Percentiles rank a stretch among this genome's conserved stretches.
Conservation (phyloP, 53 echinoderm and acorn worm species). For the Crossaster papposus region DNA sequence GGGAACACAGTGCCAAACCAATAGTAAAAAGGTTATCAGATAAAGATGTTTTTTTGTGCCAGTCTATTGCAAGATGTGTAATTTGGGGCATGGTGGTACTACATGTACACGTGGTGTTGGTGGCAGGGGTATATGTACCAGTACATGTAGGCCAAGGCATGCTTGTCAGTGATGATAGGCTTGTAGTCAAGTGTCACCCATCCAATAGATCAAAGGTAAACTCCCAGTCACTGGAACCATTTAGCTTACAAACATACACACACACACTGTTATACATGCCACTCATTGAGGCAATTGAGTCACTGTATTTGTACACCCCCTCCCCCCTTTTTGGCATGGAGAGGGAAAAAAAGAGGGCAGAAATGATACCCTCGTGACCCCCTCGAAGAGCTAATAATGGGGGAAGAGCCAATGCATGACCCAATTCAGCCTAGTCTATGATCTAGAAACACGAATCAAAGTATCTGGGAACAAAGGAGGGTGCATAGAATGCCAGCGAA, state of each 20-base stretch:
- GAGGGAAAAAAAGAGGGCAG: conserved; percentile 40
- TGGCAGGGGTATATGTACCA: no score
- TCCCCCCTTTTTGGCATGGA: not conserved
- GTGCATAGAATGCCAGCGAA: conserved; percentile 30
- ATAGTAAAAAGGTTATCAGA: conserved; percentile 18
- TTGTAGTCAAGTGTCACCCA: conserved; percentile 37
- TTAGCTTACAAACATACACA: conserved; percentile 55
- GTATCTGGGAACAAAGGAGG: conserved; percentile 43
- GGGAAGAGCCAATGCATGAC: conserved; percentile 57
- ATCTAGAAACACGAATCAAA: conserved; percentile 54
- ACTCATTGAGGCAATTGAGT: conserved; percentile 51
- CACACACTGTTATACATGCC: conserved; percentile 29
- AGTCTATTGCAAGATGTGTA: conserved; percentile 6
- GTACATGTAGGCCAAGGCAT: not conserved
- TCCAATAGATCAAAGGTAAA: conserved; percentile 53
- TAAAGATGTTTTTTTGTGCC: not conserved
- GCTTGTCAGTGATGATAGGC: conserved; percentile 36
- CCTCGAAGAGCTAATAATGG: conserved; percentile 41
- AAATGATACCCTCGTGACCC: conserved; percentile 61
- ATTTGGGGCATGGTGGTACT: not conserved
- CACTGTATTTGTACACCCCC: conserved; percentile 10
- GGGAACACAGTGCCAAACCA: not conserved
- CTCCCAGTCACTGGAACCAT: conserved; percentile 44
- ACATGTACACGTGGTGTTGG: not conserved
- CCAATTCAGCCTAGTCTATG: conserved; percentile 61